phyloP scores from a whole-genome alignment of 2,888 invertebrate genomes.

The Sarcophaga variegata region DNA sequence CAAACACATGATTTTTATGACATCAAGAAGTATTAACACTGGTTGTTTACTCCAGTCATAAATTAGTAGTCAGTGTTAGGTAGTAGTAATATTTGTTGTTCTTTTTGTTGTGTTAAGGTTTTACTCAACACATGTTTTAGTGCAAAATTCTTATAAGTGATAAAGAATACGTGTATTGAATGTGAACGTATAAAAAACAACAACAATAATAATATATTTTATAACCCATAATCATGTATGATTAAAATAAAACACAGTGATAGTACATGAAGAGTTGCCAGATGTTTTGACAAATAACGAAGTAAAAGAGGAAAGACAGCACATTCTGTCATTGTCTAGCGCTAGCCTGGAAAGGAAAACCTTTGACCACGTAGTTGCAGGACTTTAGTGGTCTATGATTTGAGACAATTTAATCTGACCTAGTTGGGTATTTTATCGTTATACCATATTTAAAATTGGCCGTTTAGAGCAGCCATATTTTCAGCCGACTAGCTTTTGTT shows the following conservation, averaged over 20 bases:
- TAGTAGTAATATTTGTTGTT: neutral
- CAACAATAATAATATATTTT: neutral
- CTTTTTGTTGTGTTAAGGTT: neutral
- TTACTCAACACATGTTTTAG: slow-evolving; percentile 28
- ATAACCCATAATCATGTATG: neutral
- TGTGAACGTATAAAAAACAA: neutral
- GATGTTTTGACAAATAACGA: neutral
- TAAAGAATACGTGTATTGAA: slow-evolving; percentile 5
- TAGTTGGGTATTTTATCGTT: no score
- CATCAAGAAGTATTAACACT: neutral
- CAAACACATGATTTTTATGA: neutral
- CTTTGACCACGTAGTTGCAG: no score
- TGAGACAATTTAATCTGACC: no score
- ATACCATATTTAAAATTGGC: no score
- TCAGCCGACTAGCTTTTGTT: no score
- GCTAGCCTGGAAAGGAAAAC: no score
- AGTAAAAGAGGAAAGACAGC: neutral
- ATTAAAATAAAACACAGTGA: neutral
- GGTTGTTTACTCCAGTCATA: neutral
- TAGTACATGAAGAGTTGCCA: slow-evolving; percentile 1
- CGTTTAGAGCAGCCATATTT: no score
- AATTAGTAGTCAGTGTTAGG: neutral
- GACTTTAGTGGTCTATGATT: no score
- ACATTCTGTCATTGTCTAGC: no score
- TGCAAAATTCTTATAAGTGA: slow-evolving; percentile 25